Evolutionary conservation across 2,797 vertebrate genomes (phyloP).

Genomic region (Syndactyla subalaris): DNA sequence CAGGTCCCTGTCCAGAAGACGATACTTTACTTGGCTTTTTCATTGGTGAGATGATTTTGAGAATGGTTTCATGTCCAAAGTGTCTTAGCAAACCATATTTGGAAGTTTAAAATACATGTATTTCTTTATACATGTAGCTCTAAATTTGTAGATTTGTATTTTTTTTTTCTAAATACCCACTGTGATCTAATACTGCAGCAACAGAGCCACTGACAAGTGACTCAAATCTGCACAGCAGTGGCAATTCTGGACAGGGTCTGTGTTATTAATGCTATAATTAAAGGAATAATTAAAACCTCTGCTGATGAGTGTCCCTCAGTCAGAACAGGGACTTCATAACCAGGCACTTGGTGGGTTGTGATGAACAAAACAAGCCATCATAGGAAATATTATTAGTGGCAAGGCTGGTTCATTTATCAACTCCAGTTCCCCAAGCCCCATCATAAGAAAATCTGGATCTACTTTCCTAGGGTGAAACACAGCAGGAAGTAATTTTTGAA

Average conservation of each 20-base stretch:
- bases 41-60: neutral
- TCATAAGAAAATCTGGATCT: neutral
- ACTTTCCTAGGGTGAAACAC: neutral
- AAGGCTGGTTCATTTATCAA: neutral
- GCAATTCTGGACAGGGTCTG: neutral
- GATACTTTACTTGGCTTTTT: neutral
- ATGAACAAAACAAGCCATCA: neutral
- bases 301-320: neutral
- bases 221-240: neutral
- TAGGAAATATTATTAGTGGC: neutral
- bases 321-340: neutral
- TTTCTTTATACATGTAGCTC: neutral
- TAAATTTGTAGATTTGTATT: neutral
- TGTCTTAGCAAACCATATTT: neutral
- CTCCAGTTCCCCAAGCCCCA: neutral
- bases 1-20: neutral
- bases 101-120: neutral
- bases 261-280: neutral
- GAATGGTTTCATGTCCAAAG: neutral
- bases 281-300: neutral
- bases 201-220: neutral
- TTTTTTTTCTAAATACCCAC: neutral
- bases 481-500: conserved; percentile 13
- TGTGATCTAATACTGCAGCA: neutral
- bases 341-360: neutral